Conservation (phyloP, 2,888 invertebrate species). For the Drosophila bunnanda region DNA sequence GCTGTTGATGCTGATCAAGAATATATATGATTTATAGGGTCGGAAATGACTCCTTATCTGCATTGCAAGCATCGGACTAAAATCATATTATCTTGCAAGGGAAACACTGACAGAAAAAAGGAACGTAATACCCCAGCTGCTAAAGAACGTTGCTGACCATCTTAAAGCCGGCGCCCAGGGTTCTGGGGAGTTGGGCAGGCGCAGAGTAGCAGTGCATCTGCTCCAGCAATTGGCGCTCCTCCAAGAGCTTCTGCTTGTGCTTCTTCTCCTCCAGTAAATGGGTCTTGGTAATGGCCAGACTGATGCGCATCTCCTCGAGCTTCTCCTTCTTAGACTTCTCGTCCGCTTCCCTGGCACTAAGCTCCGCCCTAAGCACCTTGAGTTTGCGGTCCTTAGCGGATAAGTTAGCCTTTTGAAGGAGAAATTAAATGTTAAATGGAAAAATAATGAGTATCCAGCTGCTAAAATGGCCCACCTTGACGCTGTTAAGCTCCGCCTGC, state of each 20-base stretch:
- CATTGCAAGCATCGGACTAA: no score
- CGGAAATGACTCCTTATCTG: no score
- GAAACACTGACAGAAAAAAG: not conserved
- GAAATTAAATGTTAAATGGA: not conserved
- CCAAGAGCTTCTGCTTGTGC: constrained; percentile 80
- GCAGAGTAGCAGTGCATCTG: constrained; percentile 84
- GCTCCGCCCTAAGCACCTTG: constrained; percentile 82
- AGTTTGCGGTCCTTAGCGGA: constrained; percentile 81
- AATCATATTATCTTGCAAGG: no score
- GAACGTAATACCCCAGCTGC: not conserved
- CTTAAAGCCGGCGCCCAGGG: constrained; percentile 82
- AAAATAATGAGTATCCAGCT: not conserved
- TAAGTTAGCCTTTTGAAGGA: constrained; percentile 71
- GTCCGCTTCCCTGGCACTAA: constrained; percentile 79
- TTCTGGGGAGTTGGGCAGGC: constrained; percentile 78
- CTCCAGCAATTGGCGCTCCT: constrained; percentile 82
- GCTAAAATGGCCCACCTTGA: constrained; percentile 73
- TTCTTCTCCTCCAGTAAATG: constrained; percentile 82
- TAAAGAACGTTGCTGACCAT: constrained; percentile 65
- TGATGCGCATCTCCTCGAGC: constrained; percentile 78
- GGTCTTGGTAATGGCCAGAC: constrained; percentile 77
- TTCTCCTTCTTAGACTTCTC: constrained; percentile 75
- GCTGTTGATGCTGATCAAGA: no score
- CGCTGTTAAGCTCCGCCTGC: constrained; percentile 82
- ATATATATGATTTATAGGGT: no score